Base-by-base conservation (phyloP, 2,113 vertebrate genomes). In the Noturus placidus region DNA sequence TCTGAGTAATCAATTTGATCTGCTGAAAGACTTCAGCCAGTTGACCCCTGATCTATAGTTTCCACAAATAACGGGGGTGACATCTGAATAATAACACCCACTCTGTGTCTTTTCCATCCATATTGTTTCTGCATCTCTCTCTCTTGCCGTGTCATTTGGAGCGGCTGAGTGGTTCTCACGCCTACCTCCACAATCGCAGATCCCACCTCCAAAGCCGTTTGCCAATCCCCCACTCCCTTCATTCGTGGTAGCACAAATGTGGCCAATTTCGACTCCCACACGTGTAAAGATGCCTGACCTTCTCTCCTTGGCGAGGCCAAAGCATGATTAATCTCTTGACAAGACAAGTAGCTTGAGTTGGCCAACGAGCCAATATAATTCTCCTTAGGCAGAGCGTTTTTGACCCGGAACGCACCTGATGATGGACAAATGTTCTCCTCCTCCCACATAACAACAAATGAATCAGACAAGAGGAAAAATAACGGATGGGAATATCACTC, bases 281-380 rank as follows among this genome's bases (percentile, higher is more conserved):
- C 90, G 88, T 82, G 85, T 69, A 70, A 93, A 86, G 90, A 92
- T 89, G 82, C 90, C 93, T 92, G 93, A 95, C 94, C 95, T 95
- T 93, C 93, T 91, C 70, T 89, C 88, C 91, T 92, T 90, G 80
- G 57, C 89, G 82, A 91, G 91, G 91, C 86, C 46, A 90, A 86
- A 92, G 92, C 87, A 92, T 94, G 93, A 95, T 95, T 95, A 94
- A 95, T 95, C 93, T 90, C 91, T 90, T 87, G 90, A 95, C 93
- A 94, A 94, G 94, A 93, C 90, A 89, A 93, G 92, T 92, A 92
- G 92, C 93, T 84, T 91, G 90, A 93, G 92, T 89, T 89, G 90
- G 90, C 92, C 91, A 89, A 91, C 83, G 52, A 89, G 87, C 90
- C 91, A 91, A 92, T 91, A 92, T 91, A 93, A 93, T 92, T 94